Conservation (phyloP, 1,140 invertebrate genomes). For the Brachionus sp. region DNA sequence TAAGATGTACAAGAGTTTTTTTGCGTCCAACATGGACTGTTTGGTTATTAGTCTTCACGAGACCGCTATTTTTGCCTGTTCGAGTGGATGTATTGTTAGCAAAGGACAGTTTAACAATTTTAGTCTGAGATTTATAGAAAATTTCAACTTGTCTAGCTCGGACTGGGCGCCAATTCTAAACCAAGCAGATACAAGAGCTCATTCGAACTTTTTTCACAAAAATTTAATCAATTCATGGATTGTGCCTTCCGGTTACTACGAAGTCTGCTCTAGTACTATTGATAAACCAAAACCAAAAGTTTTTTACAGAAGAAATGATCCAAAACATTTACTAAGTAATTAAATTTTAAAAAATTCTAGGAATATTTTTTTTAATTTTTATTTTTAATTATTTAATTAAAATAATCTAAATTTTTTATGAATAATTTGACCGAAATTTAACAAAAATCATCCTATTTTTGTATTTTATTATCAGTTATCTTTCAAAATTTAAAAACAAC, state of each 20-base stretch:
- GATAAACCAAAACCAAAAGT: background rate
- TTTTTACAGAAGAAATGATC: background rate
- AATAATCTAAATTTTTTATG: too few relatives aligned
- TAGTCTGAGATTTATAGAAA: constrained; percentile 87
- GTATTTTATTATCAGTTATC: too few relatives aligned
- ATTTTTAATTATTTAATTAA: too few relatives aligned
- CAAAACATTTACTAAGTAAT: background rate
- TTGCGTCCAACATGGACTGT: background rate
- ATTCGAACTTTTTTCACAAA: constrained; percentile 63
- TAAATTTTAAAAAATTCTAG: background rate
- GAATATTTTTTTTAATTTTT: too few relatives aligned
- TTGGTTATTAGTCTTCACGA: constrained; percentile 89
- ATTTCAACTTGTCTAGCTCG: constrained; percentile 89
- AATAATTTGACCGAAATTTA: too few relatives aligned
- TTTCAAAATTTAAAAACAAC: too few relatives aligned
- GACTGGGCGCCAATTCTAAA: constrained; percentile 80
- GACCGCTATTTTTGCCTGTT: constrained; percentile 85
- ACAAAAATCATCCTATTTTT: too few relatives aligned
- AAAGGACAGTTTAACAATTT: constrained; percentile 76
- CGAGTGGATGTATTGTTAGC: constrained; percentile 73
- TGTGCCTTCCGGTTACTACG: constrained; percentile 95
- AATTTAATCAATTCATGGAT: constrained; percentile 88
- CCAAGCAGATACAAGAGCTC: constrained; percentile 57
- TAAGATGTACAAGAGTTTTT: background rate
- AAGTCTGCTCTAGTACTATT: constrained; percentile 82